Percentiles rank a stretch among this genome's conserved stretches.
Conservation (phyloP, 2,113 vertebrate genomes). For the Synodontis membranacea region DNA sequence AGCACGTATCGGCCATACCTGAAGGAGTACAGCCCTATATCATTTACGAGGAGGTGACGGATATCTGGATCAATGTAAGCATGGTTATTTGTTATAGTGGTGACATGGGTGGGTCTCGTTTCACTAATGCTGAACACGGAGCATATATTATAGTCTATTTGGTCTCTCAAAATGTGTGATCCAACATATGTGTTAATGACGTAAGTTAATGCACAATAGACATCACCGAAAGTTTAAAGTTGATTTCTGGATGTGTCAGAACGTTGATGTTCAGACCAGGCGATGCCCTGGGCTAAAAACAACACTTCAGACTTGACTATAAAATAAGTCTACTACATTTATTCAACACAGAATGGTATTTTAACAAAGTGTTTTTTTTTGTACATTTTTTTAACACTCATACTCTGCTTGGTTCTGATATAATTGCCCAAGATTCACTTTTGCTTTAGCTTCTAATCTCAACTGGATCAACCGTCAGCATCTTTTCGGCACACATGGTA, state of each 20-base stretch:
- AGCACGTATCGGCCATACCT: constrained; percentile 80
- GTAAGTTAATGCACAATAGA: not conserved
- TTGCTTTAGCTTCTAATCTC: not conserved
- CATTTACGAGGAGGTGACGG: constrained; percentile 91
- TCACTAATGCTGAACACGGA: not conserved
- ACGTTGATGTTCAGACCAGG: too few species aligned
- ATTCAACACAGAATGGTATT: not conserved
- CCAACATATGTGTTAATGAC: not conserved
- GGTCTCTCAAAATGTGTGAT: not conserved
- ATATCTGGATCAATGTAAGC: constrained; percentile 95
- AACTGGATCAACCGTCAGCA: too few species aligned
- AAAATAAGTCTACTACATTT: not conserved
- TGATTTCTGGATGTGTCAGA: not conserved
- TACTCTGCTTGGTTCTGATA: not conserved
- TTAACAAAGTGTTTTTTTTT: not conserved
- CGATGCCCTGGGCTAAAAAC: not conserved
- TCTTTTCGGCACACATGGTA: not conserved
- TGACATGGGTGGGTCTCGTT: not conserved
- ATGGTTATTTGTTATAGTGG: constrained; percentile 17
- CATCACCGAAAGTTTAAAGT: not conserved
- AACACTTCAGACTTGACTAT: not conserved
- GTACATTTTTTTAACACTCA: not conserved
- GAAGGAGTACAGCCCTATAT: constrained; percentile 82
- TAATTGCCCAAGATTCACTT: not conserved
- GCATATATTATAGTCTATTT: not conserved